Evolutionary conservation across 1,140 invertebrate genomes (phyloP), one percentile per base, ranked within the genome.

Genomic region (Bilobella aurantiaca): DNA sequence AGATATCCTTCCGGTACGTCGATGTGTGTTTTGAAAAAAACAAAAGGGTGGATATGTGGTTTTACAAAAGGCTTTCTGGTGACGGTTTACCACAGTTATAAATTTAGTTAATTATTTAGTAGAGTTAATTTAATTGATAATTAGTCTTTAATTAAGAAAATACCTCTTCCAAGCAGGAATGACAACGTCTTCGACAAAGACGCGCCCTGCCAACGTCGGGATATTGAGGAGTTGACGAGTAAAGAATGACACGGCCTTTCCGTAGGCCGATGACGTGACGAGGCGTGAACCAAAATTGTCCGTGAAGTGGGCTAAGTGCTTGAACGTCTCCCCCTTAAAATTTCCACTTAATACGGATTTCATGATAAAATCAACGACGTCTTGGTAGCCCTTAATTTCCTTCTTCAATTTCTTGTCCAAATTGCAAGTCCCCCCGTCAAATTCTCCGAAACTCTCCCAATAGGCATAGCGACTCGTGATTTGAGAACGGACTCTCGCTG

Each of bases 181-280:
- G 21, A 74, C 67, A 61, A 79, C 77, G 59, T 57, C 63, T 12
- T 73, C 80, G 3, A 68, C 32, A 70, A 81, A 79, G 8, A 75
- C 77, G 66, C 76, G 75, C 18, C 68, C 65, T 32, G 67, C 68
- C 60, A 79, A 46, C 3, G 59, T 62, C 3, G 32, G 59, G 34
- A 62, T 62, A 31, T 75, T 63, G 67, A 32, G 73, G 47, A 84
- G 81, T 46, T 81, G 76, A 29, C 85, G 70, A 30, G 87, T 72
- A 76, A 86, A 83, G 71, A 87, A 86, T 77, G 89, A 84, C 65
- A 89, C 89, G 0, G 87, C 78, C 61, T 83, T 76, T 77, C 89
- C 86, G 14, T 89, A 78, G 64, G 76, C 78, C 66, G 81, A 65
- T 0, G 84, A 82, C 0, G 88, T 88, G 0, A 84, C 77, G 34